phyloP scores from a whole-genome alignment of 2,888 invertebrate species.

The Harmothoe impar region DNA sequence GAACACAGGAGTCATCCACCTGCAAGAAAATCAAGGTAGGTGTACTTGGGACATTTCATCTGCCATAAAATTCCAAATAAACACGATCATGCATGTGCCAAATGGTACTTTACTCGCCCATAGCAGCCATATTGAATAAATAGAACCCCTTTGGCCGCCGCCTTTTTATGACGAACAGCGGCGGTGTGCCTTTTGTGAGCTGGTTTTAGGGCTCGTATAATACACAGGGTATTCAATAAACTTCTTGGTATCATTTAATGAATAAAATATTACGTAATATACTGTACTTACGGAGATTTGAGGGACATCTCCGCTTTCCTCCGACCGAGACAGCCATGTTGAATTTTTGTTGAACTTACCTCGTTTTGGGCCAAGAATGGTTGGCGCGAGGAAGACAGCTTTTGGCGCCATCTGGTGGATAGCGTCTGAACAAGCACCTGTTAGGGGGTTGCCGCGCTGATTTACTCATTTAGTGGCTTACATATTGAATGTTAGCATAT shows the following conservation, averaged over 20 bases:
- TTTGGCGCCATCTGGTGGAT: constrained; percentile 10
- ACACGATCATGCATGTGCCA: constrained; percentile 7
- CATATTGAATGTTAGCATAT: no score
- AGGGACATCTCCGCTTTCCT: constrained; percentile 22
- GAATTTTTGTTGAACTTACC: constrained; percentile 72
- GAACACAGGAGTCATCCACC: constrained; percentile 23
- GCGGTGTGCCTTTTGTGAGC: background rate
- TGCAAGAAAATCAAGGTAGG: background rate
- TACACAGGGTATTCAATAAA: background rate
- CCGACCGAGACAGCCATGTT: constrained; percentile 78
- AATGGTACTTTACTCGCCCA: constrained; percentile 32
- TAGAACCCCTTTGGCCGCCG: constrained; percentile 16
- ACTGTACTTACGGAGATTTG: constrained; percentile 46
- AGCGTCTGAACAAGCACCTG: background rate
- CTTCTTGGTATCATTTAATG: background rate
- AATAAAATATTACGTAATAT: background rate
- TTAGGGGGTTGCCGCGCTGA: no score
- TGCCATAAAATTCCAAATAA: background rate
- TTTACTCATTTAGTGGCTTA: no score
- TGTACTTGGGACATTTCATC: background rate
- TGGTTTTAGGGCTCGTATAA: background rate
- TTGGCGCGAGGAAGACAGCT: background rate
- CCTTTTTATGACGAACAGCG: background rate
- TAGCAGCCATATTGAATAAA: constrained; percentile 66
- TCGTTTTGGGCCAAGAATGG: constrained; percentile 62